Base-by-base conservation (phyloP, 2,113 vertebrate species). In the Hypomesus transpacificus region DNA sequence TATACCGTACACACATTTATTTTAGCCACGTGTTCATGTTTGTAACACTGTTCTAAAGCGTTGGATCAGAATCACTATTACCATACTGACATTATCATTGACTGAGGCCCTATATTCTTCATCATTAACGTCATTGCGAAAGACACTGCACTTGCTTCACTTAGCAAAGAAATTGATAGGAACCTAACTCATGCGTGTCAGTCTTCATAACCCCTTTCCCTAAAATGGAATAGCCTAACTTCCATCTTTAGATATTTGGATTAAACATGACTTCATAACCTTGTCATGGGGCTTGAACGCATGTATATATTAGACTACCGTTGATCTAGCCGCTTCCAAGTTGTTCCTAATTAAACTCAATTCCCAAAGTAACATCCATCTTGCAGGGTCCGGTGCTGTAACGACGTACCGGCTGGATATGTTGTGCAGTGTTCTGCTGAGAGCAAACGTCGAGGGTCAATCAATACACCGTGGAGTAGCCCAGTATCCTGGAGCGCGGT, bases 291-390 rank as follows among this genome's bases (percentile, higher is more conserved):
- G 62, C 65, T 64, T 63, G 85, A 91, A 81, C 87, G 84, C 84
- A 86, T 82, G 88, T 88, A 81, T 87, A 85, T 82, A 87, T 91
- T 89, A 90, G 87, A 88, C 80, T 84, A 80, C 75, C 78, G 81
- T 80, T 85, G 88, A 73, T 68, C 17, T 81, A 89, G 76, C 88
- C 84, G 86, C 86, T 89, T 82, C 86, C 80, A 87, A 89, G 92
- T 94, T 93, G 92, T 92, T 94, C 88, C 90, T 87, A 94, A 94
- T 93, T 94, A 95, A 93, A 87, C 86, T 81, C 85, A 93, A 92
- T 93, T 93, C 92, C 91, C 93, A 90, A 91, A 92, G 94, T 92
- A 93, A 93, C 92, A 93, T 94, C 94, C 93, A 91, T 94, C 91
- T 93, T 93, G 89, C 88, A 68, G 78, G 88, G 90, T 91, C 86